A percentile compares a stretch with the other conserved stretches of the same genome.
These are phyloP conservation scores for Phataginus tricuspis DNA, from an alignment of 2,797 vertebrate genomes.

Conservation along the genomic window DNA sequence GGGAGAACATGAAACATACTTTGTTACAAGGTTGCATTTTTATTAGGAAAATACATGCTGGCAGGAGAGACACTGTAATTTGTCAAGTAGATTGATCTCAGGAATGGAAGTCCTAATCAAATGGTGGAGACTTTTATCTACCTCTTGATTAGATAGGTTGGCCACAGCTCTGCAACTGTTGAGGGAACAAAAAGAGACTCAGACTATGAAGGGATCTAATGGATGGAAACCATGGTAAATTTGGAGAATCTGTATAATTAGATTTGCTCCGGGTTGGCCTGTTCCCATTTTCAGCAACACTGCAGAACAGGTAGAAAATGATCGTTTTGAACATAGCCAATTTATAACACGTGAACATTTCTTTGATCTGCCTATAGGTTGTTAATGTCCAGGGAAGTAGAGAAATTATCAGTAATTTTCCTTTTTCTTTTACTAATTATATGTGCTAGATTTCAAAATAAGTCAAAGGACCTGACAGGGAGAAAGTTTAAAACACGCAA, in stretches of 20 bases:
- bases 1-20: conserved; percentile 55
- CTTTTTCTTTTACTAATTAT: conserved; percentile 31
- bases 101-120: conserved; percentile 58
- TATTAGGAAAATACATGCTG: conserved; percentile 71
- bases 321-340: background rate
- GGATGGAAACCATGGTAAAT: conserved; percentile 27
- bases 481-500: background rate
- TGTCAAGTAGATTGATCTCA: conserved; percentile 69
- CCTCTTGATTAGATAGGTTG: conserved; percentile 43
- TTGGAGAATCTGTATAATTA: conserved; percentile 27
- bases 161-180: background rate
- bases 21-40: conserved; percentile 40
- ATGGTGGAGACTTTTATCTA: background rate
- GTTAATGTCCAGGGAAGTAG: background rate
- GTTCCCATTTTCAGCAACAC: background rate
- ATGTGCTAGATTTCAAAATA: conserved; percentile 30
- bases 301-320: conserved; percentile 2
- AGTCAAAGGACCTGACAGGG: background rate
- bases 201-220: background rate
- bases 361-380: background rate
- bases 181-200: background rate
- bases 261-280: conserved; percentile 34
- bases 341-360: background rate
- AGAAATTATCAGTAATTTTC: conserved; percentile 2
- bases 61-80: conserved; percentile 45